Base-by-base conservation (phyloP, 2,113 vertebrate genomes). In the Verasper variegatus region DNA sequence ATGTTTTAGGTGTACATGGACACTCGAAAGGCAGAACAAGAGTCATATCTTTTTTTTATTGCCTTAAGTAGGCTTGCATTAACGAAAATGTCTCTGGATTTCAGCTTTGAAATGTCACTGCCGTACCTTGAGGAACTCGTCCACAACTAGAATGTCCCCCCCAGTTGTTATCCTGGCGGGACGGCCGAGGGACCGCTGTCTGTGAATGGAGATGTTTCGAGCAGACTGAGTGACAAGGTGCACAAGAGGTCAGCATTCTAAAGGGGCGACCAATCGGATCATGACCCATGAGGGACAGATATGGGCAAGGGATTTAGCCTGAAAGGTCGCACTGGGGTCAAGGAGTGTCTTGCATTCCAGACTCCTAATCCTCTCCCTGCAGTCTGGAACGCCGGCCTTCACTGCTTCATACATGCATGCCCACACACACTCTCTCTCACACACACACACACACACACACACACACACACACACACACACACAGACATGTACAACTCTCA, bases 211-310 rank as follows among this genome's bases (percentile, higher is more conserved):
- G 85, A 88, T 70, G 79, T 85, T 88, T 89, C 80, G 51, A 76
- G 73, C 81, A 80, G 82, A 89, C 89, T 86, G 85, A 86, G 78
- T 84, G 91, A 88, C 73, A 60, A 85, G 90, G 86, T 86, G 87
- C 76, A 88, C 79, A 26, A 90, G 88, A 70, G 91, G 89, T 91
- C 90, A 87, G 91, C 90, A 91, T 92, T 93, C 89, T 87, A 74
- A 87, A 87, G 86, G 86, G 80, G 90, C 74, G 86, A 90, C 91
- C 91, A 88, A 92, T 92, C 91, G 91, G 92, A 93, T 94, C 93
- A 92, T 92, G 89, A 91, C 87, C 92, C 88, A 89, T 92, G 88
- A 92, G 81, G 88, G 91, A 93, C 90, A 92, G 89, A 87, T 82
- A 91, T 83, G 91, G 83, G 88, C 85, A 92, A 83, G 86, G 89